Conservation (phyloP, 2,113 vertebrate species). For the Lagopus leucura region DNA sequence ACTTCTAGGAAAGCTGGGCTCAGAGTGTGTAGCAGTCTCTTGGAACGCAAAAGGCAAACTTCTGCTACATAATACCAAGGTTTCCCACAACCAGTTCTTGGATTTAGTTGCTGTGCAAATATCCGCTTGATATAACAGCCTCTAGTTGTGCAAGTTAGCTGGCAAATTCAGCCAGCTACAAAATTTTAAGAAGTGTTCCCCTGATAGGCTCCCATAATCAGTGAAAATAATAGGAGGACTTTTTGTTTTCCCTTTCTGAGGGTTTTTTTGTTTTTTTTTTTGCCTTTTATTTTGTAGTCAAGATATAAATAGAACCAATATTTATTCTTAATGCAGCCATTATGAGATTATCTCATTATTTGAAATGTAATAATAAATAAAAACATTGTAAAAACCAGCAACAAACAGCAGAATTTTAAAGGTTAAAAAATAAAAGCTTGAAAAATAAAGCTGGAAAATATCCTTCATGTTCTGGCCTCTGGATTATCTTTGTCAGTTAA, state of each 20-base stretch:
- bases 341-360: slow-evolving; percentile 34
- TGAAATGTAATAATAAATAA: slow-evolving; percentile 26
- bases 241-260: neutral
- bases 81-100: neutral
- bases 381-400: neutral
- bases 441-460: neutral
- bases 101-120: neutral
- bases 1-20: neutral
- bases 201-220: neutral
- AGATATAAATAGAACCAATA: neutral
- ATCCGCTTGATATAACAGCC: neutral
- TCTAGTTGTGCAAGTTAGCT: neutral
- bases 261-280: neutral
- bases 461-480: neutral
- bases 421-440: neutral
- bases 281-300: neutral
- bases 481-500: neutral
- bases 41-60: neutral
- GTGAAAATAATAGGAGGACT: neutral
- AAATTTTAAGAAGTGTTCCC: neutral
- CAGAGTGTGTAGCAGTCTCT: neutral
- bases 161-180: neutral
- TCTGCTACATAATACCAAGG: neutral
- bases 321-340: slow-evolving; percentile 11
- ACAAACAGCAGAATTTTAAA: slow-evolving; percentile 30